Base-by-base conservation (phyloP, 2,888 invertebrate species). In the Diplolepis rosae region DNA sequence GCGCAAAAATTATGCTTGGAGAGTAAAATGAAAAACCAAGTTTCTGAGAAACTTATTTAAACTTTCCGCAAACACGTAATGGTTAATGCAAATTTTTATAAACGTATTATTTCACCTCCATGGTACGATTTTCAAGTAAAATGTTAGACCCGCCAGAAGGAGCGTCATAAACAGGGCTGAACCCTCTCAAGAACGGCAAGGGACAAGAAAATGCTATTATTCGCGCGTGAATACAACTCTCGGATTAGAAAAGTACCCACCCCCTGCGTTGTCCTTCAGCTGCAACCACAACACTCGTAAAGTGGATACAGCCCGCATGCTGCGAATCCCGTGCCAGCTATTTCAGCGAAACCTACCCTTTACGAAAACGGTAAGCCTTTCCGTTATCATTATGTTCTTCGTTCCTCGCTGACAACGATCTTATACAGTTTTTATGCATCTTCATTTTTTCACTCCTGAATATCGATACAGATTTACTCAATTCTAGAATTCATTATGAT, bases 141-240 rank as follows among this genome's bases (percentile, higher is more conserved):
- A 56, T 56, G 56, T 56, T 22, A 56, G 35, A 56, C 6, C 5
- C 32, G 22, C 32, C 13, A 56, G 54, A 54, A 54, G 35, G 22
- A 35, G 56, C 22, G 22, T 56, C 35, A 52, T 24, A 68, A 50
- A 65, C 28, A 45, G 24, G 68, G 68, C 68, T 67, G 65, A 61
- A 56, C 35, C 56, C 56, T 56, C 56, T 35, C 35, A 56, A 56
- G 56, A 65, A 74, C 79, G 74, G 74, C 80, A 82, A 68, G 76
- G 76, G 73, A 78, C 74, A 74, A 75, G 71, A 65, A 73, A 81
- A 75, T 76, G 76, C 76, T 68, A 77, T 79, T 77, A 77, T 77
- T 67, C 79, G 68, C 66, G 72, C 73, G 76, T 78, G 80, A 82
- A 79, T 80, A 79, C 77, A 78, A 80, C 80, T 77, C 73, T 73